phyloP scores from a whole-genome alignment of 2,797 vertebrate species.

The Notoglanidium macrostoma region DNA sequence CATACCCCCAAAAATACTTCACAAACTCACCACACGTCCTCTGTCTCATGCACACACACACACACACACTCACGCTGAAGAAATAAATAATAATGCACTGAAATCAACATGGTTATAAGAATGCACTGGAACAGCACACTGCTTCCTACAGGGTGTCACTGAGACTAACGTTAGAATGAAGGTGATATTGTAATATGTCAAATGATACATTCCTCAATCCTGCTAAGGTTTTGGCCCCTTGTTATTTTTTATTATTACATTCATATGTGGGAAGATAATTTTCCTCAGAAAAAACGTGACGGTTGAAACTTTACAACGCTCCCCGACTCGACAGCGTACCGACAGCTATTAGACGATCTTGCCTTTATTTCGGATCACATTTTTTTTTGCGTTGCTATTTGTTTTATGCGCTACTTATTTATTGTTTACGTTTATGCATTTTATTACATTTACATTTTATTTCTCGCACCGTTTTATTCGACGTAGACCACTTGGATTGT shows the following conservation, averaged over 20 bases:
- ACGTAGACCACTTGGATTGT: too few relatives aligned
- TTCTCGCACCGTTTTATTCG: background rate
- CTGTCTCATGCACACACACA: slow-evolving; percentile 16
- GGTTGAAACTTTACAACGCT: background rate
- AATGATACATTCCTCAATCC: background rate
- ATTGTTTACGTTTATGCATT: background rate
- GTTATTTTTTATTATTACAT: background rate
- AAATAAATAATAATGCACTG: slow-evolving; percentile 15
- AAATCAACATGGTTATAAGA: background rate
- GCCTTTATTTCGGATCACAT: background rate
- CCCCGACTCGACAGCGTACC: background rate
- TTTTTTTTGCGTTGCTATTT: background rate
- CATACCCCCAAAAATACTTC: slow-evolving; percentile 12
- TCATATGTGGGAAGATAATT: background rate
- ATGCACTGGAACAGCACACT: slow-evolving; percentile 1
- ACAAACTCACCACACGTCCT: slow-evolving; percentile 13
- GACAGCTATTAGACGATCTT: background rate
- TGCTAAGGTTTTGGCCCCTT: background rate
- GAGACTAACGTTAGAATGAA: background rate
- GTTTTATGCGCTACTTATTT: background rate
- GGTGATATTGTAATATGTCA: background rate
- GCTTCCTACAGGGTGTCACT: background rate
- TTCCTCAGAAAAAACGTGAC: background rate
- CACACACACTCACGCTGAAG: slow-evolving; percentile 4
- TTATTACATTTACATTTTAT: too few relatives aligned